A percentile compares a stretch with the other conserved stretches of the same genome.
Conservation (phyloP, 1,140 invertebrate species). For the Philopotamus ludificatus region DNA sequence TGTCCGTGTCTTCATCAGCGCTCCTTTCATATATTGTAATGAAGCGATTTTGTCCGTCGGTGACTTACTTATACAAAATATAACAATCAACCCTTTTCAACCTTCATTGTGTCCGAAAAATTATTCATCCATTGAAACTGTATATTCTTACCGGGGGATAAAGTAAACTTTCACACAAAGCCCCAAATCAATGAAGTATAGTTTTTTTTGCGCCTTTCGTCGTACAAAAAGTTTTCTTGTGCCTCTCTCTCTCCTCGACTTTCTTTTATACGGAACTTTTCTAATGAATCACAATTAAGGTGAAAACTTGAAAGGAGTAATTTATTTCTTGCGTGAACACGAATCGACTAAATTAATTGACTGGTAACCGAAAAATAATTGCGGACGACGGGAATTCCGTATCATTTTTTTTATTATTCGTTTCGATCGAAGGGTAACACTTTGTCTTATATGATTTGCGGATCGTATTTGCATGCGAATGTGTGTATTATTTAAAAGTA, state of each 20-base stretch:
- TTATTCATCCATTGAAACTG: conserved; percentile 1
- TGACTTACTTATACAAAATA: too few relatives aligned
- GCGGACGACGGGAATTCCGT: conserved; percentile 4
- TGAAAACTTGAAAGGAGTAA: conserved; percentile 26
- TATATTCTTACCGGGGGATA: neutral
- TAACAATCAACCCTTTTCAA: too few relatives aligned
- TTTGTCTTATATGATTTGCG: too few relatives aligned
- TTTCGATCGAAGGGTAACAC: too few relatives aligned
- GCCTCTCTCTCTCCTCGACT: conserved; percentile 13
- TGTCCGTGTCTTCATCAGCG: too few relatives aligned
- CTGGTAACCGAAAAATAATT: conserved; percentile 31
- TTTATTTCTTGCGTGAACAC: conserved; percentile 33
- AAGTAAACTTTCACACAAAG: conserved; percentile 10
- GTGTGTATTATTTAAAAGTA: too few relatives aligned
- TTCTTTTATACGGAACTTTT: conserved; percentile 25
- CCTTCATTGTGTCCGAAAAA: too few relatives aligned
- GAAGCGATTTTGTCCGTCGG: too few relatives aligned
- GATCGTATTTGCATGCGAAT: too few relatives aligned
- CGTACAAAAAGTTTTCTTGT: conserved; percentile 14
- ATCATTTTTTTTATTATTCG: too few relatives aligned
- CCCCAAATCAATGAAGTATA: conserved; percentile 7
- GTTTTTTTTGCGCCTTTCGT: conserved; percentile 2
- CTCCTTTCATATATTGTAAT: too few relatives aligned
- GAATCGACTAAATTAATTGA: conserved; percentile 30
- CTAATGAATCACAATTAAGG: conserved; percentile 31